Evolutionary conservation across 2,113 vertebrate species (phyloP).

Genomic region (Coregonus clupeaformis): DNA sequence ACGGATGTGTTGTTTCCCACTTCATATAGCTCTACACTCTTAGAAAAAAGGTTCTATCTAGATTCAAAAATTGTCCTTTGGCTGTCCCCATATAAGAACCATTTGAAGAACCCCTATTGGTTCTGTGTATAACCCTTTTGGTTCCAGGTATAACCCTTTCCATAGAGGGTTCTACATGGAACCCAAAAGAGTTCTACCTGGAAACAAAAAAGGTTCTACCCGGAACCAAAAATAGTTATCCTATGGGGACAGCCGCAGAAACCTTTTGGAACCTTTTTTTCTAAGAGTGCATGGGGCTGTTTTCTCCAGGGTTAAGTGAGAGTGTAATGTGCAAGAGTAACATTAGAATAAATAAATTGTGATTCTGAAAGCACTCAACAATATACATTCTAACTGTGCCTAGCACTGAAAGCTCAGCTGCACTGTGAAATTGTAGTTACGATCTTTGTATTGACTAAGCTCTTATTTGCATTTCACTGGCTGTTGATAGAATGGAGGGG

Average conservation of each 20-base stretch:
- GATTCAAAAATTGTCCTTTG: too few species aligned
- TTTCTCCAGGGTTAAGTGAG: background rate
- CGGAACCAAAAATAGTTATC: too few species aligned
- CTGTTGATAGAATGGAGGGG: slow-evolving; percentile 42
- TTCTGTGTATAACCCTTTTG: too few species aligned
- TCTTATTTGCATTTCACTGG: slow-evolving; percentile 53
- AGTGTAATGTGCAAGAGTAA: background rate
- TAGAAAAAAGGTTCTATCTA: too few species aligned
- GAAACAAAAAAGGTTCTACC: too few species aligned
- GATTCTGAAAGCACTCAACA: background rate
- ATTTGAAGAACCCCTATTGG: too few species aligned
- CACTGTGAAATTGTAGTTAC: slow-evolving; percentile 18
- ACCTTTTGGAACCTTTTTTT: too few species aligned
- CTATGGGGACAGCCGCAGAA: too few species aligned
- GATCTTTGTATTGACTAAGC: slow-evolving; percentile 28
- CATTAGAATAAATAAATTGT: background rate
- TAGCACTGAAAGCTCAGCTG: background rate
- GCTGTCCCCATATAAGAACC: too few species aligned
- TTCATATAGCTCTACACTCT: background rate
- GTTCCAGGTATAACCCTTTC: too few species aligned
- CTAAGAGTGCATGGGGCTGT: background rate
- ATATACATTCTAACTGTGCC: background rate
- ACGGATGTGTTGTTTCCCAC: slow-evolving; percentile 5
- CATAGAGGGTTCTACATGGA: too few species aligned
- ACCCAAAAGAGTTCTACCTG: too few species aligned